A percentile compares a stretch with the other conserved stretches of the same genome.
Evolutionary conservation across 2,113 vertebrate genomes (phyloP).

Genomic region (Corythornis vintsioides): DNA sequence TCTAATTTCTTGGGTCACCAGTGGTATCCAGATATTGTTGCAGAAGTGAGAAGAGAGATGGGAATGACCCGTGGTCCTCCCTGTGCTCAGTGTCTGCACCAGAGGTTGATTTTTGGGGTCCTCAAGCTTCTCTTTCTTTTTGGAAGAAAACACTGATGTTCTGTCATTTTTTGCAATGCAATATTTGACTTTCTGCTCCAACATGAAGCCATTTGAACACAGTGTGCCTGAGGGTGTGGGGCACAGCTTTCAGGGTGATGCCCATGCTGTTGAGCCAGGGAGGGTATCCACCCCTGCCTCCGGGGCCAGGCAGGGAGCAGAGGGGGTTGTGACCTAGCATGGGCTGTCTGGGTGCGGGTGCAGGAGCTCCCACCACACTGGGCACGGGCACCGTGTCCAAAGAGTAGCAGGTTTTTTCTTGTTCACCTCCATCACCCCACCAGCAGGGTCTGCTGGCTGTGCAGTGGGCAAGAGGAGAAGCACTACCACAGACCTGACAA

Average conservation of each 20-base stretch:
- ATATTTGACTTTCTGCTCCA: not conserved
- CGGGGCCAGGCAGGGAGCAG: not conserved
- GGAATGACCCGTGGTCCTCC: not conserved
- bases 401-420: not conserved
- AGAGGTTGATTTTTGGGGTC: not conserved
- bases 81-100: not conserved
- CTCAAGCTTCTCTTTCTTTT: fast-evolving
- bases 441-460: not conserved
- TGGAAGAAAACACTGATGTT: not conserved
- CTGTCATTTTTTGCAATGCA: not conserved
- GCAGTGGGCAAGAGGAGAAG: not conserved
- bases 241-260: not conserved
- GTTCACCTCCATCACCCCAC: fast-evolving
- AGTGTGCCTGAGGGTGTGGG: fast-evolving
- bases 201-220: not conserved
- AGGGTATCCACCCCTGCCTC: not conserved
- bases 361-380: not conserved
- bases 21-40: not conserved
- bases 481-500: not conserved
- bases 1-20: not conserved
- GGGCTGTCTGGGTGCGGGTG: not conserved
- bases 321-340: not conserved
- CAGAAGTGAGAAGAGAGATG: not conserved
- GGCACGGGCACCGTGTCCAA: fast-evolving
- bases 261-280: not conserved